These are phyloP conservation scores for Brotula barbata DNA, from an alignment of 2,797 vertebrate genomes.

Conservation along the genomic window DNA sequence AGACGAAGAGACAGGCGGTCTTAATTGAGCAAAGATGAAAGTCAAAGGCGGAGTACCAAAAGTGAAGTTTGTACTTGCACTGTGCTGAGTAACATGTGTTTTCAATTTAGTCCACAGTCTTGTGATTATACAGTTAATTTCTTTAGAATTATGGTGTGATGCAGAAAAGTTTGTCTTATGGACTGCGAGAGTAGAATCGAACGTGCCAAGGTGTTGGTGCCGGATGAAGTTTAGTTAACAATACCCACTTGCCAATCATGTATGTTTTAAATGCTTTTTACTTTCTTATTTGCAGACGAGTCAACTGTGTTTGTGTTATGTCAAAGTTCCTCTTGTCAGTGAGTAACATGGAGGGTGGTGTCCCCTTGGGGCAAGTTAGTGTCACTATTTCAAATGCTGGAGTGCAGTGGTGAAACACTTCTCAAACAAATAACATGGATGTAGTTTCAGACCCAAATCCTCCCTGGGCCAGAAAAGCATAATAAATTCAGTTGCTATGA, in stretches of 20 bases:
- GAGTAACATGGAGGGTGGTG: neutral
- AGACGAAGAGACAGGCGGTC: slow-evolving; percentile 16
- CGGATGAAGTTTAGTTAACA: slow-evolving; percentile 8
- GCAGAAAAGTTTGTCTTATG: neutral
- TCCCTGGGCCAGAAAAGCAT: no score
- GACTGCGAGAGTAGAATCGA: no score
- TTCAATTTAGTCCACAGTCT: slow-evolving; percentile 8
- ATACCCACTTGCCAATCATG: neutral
- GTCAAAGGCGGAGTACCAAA: slow-evolving; percentile 7
- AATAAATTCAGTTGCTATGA: neutral
- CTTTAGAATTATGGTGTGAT: neutral
- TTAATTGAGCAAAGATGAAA: slow-evolving; percentile 44
- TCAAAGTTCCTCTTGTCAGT: slow-evolving; percentile 2
- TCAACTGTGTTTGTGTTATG: neutral
- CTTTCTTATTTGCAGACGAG: slow-evolving; percentile 8
- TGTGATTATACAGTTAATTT: slow-evolving; percentile 7
- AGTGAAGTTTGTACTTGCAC: neutral
- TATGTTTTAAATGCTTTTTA: neutral
- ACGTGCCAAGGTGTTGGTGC: no score
- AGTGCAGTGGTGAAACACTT: neutral
- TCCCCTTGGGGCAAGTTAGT: neutral
- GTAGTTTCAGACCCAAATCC: no score
- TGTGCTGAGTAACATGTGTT: neutral
- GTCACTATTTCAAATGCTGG: slow-evolving; percentile 4
- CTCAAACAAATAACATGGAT: no score